Percentiles rank a stretch among this genome's conserved stretches.
phyloP scores from a whole-genome alignment of 2,888 invertebrate species.

The Hypolimnas misippus region DNA sequence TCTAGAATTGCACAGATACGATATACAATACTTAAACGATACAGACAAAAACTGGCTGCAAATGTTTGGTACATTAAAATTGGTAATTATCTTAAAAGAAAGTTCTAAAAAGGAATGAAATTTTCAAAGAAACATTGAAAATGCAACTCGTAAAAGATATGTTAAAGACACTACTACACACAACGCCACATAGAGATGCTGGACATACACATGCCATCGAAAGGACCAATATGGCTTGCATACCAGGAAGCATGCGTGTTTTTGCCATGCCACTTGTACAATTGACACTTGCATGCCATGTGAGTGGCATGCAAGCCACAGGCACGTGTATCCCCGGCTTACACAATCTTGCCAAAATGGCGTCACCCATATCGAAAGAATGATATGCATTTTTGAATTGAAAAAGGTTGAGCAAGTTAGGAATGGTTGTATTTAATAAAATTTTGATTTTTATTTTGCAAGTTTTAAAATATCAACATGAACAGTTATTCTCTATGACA shows the following conservation, averaged over 20 bases:
- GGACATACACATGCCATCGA: neutral
- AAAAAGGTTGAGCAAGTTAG: conserved; percentile 56
- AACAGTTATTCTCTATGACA: neutral
- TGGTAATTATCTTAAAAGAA: conserved; percentile 54
- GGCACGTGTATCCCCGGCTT: neutral
- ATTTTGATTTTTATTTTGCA: neutral
- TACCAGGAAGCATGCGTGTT: too few species aligned
- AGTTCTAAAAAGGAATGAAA: conserved; percentile 54
- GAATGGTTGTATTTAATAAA: conserved; percentile 20
- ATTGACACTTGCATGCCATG: too few species aligned
- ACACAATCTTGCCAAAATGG: neutral
- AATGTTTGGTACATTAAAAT: conserved; percentile 62
- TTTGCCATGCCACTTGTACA: too few species aligned
- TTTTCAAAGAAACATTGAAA: conserved; percentile 25
- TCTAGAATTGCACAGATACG: conserved; percentile 40
- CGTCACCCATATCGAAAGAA: neutral
- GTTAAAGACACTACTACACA: conserved; percentile 14
- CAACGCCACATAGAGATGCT: neutral
- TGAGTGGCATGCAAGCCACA: neutral
- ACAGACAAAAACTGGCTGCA: conserved; percentile 63
- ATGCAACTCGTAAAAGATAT: conserved; percentile 33
- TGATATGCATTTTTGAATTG: conserved; percentile 42
- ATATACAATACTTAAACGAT: conserved; percentile 47
- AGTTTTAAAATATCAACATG: neutral
- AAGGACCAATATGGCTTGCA: conserved; percentile 7